Evolutionary conservation across 2,113 vertebrate genomes (phyloP).

Genomic region (Apodemus speciosus): DNA sequence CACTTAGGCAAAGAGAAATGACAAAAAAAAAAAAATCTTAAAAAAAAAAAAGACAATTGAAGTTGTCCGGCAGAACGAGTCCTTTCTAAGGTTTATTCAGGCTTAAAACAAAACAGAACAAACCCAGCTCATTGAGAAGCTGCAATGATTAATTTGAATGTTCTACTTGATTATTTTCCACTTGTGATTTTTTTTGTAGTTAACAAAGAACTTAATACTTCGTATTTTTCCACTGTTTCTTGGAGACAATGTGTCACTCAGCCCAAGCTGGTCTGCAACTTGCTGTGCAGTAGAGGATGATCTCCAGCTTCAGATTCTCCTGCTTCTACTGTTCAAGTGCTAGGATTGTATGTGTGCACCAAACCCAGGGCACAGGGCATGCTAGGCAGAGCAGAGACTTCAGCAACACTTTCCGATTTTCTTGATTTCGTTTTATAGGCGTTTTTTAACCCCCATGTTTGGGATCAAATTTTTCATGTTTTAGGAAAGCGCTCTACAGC

Average conservation of each 20-base stretch:
- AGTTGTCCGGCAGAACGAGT: slow-evolving; percentile 12
- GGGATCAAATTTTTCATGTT: background rate
- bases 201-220: slow-evolving; percentile 16
- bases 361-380: background rate
- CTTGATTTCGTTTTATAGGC: background rate
- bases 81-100: background rate
- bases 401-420: background rate
- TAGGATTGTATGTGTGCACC: background rate
- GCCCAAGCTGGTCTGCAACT: background rate
- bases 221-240: background rate
- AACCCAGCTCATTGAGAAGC: background rate
- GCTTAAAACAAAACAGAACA: background rate
- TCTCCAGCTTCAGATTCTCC: background rate
- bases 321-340: background rate
- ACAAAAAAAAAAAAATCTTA: background rate
- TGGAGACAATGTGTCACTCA: background rate
- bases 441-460: background rate
- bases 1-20: slow-evolving; percentile 2
- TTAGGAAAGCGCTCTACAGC: background rate
- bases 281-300: background rate
- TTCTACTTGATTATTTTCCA: background rate
- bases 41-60: background rate
- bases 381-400: background rate
- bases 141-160: background rate
- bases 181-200: background rate